A percentile compares a stretch with the other conserved stretches of the same genome.
Conservation (phyloP, 2,888 invertebrate species). For the Aspidiotus destructor region DNA sequence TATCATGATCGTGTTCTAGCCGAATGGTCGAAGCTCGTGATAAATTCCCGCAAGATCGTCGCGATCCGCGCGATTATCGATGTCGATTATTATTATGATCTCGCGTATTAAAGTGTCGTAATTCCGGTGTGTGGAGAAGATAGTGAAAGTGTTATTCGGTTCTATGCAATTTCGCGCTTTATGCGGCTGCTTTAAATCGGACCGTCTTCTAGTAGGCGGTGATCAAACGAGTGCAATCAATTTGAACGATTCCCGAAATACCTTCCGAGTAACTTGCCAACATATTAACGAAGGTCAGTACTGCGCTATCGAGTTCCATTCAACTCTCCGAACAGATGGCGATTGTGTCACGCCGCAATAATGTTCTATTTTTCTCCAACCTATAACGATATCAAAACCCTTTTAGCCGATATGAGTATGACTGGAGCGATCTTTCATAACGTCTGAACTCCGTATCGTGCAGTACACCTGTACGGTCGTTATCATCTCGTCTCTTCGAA, state of each 20-base stretch:
- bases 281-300: constrained; percentile 23
- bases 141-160: background rate
- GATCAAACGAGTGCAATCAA: constrained; percentile 13
- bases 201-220: constrained; percentile 28
- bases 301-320: background rate
- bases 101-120: background rate
- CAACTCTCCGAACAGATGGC: too few relatives aligned
- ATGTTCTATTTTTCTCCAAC: too few relatives aligned
- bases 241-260: constrained; percentile 7
- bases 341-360: too few relatives aligned
- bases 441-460: too few relatives aligned
- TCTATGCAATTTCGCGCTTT: constrained; percentile 26
- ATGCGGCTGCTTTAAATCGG: constrained; percentile 26
- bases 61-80: too few relatives aligned
- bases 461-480: too few relatives aligned
- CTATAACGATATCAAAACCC: too few relatives aligned
- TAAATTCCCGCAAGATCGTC: too few relatives aligned
- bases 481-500: too few relatives aligned
- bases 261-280: constrained; percentile 8
- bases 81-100: background rate
- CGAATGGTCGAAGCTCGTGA: background rate
- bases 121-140: background rate
- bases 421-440: too few relatives aligned
- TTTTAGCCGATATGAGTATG: too few relatives aligned
- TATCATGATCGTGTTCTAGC: constrained; percentile 14